These are phyloP conservation scores for Melozone crissalis DNA, from an alignment of 2,113 vertebrate genomes.

Conservation along the genomic window DNA sequence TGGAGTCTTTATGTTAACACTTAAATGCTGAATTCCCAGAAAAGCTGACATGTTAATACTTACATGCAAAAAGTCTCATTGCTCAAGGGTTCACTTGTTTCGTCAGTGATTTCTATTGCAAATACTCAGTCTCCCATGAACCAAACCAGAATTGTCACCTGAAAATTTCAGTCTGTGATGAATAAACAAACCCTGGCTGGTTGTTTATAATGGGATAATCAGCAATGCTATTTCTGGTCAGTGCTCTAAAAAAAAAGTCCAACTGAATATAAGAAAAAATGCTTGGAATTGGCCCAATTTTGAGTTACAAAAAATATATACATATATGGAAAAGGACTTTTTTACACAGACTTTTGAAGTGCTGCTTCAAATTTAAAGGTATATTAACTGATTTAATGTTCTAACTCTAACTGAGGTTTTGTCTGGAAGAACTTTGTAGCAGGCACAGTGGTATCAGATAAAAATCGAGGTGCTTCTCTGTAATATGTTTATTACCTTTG, in stretches of 20 bases:
- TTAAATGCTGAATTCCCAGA: slow-evolving; percentile 20
- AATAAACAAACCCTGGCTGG: background rate
- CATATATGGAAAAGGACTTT: background rate
- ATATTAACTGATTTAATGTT: slow-evolving; percentile 7
- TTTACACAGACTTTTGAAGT: background rate
- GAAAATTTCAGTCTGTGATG: background rate
- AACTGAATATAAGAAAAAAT: background rate
- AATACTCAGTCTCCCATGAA: background rate
- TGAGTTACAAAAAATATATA: background rate
- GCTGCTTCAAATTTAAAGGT: slow-evolving; percentile 14
- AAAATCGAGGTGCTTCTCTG: slow-evolving; percentile 56
- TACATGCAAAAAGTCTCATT: background rate
- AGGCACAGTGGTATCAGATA: slow-evolving; percentile 49
- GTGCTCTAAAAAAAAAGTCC: background rate
- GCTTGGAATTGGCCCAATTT: background rate
- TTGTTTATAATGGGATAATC: background rate
- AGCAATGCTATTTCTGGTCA: background rate
- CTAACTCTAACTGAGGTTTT: slow-evolving; percentile 18
- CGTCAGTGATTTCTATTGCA: background rate
- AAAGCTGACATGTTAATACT: slow-evolving; percentile 18
- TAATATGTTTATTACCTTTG: slow-evolving; percentile 63
- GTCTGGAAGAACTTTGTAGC: slow-evolving; percentile 47
- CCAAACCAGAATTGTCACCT: background rate
- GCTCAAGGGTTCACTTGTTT: slow-evolving; percentile 12
- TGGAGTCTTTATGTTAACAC: slow-evolving; percentile 1